Evolutionary conservation across 2,797 vertebrate species (phyloP), one percentile per base, ranked within the genome.

Genomic region (Miichthys miiuy): DNA sequence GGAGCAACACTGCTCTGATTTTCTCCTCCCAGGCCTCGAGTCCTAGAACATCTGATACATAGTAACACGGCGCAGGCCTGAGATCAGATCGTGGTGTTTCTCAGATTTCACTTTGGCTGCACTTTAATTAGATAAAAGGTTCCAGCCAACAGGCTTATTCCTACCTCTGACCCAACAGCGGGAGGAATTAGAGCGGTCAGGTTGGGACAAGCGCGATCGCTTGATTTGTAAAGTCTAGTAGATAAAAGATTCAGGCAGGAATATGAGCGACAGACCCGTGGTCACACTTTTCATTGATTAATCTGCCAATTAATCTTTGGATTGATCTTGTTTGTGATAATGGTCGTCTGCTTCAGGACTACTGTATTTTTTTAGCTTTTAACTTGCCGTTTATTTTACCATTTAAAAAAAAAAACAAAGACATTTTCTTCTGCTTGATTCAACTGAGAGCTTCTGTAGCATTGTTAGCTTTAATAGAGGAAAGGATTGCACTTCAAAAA

Each of bases 91-190:
- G 66, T 6, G 48, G 55, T 11, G 69, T 80, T 85, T 74, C 89
- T 91, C 91, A 77, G 52, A 82, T 93, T 93, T 90, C 89, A 85
- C 91, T 90, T 80, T 86, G 79, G 87, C 84, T 83, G 81, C 77
- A 72, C 85, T 89, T 90, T 93, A 91, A 92, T 92, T 88, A 91
- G 87, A 90, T 92, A 81, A 88, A 85, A 85, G 72, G 77, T 76
- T 88, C 57, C 69, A 84, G 89, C 82, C 80, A 82, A 79, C 72
- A 84, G 81, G 82, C 87, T 84, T 85, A 81, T 27, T 75, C 72
- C 62, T 80, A 77, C 83, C 75, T 89, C 72, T 88, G 85, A 89
- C 87, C 88, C 80, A 68, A 62, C 63, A 82, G 85, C 68, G 50
- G 57, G 68, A 82, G 80, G 86, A 82, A 76, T 82, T 84, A 82